Evolutionary conservation across 2,113 vertebrate species (phyloP).

Genomic region (Phoenicopterus ruber): DNA sequence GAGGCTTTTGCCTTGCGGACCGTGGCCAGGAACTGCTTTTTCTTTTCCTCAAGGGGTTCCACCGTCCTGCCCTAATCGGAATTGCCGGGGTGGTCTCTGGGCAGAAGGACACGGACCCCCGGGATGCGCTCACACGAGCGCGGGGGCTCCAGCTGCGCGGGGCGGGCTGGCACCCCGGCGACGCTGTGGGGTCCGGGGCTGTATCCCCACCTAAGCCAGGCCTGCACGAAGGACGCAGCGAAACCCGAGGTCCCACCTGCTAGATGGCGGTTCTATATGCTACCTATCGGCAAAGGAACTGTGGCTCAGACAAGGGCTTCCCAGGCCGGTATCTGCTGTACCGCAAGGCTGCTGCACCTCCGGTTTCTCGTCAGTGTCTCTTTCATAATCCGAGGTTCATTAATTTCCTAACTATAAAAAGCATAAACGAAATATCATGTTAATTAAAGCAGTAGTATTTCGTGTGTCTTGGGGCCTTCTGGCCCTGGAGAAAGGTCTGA

Average conservation of each 20-base stretch:
- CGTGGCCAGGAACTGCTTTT: background rate
- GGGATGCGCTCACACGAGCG: background rate
- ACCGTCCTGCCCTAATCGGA: background rate
- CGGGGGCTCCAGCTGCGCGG: background rate
- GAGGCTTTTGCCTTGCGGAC: background rate
- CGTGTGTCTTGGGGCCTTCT: background rate
- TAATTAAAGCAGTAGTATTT: background rate
- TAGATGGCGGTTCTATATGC: rapidly evolving
- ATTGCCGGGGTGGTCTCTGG: background rate
- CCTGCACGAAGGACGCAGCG: background rate
- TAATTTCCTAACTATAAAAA: background rate
- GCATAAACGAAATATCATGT: background rate
- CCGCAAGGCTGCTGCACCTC: background rate
- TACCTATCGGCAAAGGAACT: background rate
- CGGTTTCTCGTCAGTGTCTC: background rate
- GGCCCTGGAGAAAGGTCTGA: background rate
- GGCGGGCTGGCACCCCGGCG: background rate
- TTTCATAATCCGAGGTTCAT: background rate
- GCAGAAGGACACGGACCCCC: background rate
- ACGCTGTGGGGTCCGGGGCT: background rate
- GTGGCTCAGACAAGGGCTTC: background rate
- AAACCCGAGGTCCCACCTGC: background rate
- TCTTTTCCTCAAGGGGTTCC: background rate
- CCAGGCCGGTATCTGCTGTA: background rate
- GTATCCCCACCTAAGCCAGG: background rate